Evolutionary conservation across 92 coral and sea anemone species (phyloP).

Genomic region (Zoanthus sociatus): DNA sequence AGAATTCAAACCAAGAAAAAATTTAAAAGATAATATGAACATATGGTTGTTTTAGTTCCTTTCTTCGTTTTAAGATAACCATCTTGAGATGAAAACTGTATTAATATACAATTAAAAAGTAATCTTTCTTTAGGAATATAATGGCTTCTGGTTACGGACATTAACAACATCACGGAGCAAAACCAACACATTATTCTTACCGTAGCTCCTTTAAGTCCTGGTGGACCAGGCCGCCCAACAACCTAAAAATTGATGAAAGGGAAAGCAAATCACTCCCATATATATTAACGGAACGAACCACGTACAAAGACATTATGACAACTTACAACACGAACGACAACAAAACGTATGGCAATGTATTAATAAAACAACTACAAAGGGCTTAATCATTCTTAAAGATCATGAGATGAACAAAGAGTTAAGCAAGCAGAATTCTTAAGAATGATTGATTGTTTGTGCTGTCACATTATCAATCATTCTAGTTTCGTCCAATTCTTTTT

Average conservation of each 20-base stretch:
- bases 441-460: slow-evolving; percentile 13
- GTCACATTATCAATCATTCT: slow-evolving; percentile 18
- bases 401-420: slow-evolving; percentile 8
- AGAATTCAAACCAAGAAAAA: too few relatives aligned
- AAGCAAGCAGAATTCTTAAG: slow-evolving; percentile 51
- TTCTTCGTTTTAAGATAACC: too few relatives aligned
- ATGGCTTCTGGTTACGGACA: too few relatives aligned
- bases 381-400: neutral
- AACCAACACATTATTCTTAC: neutral
- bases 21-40: too few relatives aligned
- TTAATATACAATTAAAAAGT: too few relatives aligned
- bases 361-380: neutral
- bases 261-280: neutral
- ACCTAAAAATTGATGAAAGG: slow-evolving; percentile 7
- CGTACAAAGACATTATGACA: neutral
- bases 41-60: too few relatives aligned
- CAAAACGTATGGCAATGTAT: neutral
- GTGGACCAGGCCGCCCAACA: slow-evolving; percentile 25
- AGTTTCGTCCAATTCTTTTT: slow-evolving; percentile 17
- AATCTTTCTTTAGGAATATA: too few relatives aligned
- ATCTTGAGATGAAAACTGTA: too few relatives aligned
- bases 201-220: neutral
- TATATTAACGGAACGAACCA: neutral
- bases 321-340: neutral
- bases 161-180: too few relatives aligned